A percentile compares a stretch with the other conserved stretches of the same genome.
Evolutionary conservation across 2,888 invertebrate genomes (phyloP).

Genomic region (Amaurobius ferox): DNA sequence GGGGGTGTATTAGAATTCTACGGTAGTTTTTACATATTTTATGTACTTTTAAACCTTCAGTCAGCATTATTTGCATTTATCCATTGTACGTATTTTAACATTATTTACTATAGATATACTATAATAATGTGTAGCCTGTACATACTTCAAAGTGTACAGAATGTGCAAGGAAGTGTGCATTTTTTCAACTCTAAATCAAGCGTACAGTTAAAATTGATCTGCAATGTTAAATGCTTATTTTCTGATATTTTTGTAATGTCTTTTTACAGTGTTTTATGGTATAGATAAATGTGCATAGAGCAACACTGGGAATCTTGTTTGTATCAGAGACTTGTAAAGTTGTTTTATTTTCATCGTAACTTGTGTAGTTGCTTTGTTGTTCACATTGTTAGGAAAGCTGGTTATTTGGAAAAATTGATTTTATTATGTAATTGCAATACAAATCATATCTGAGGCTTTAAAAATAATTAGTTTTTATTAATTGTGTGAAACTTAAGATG

Average conservation of each 20-base stretch:
- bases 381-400: no score
- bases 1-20: no score
- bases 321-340: slow-evolving; percentile 12
- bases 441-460: no score
- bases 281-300: slow-evolving; percentile 48
- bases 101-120: slow-evolving; percentile 35
- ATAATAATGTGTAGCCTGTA: slow-evolving; percentile 58
- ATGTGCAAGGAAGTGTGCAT: slow-evolving; percentile 36
- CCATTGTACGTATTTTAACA: slow-evolving; percentile 43
- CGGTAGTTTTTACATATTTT: no score
- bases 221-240: slow-evolving; percentile 70
- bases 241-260: slow-evolving; percentile 70
- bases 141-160: slow-evolving; percentile 40
- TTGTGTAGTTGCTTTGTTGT: no score
- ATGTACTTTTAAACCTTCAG: slow-evolving; percentile 2
- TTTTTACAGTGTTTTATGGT: slow-evolving; percentile 70
- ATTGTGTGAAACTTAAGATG: no score
- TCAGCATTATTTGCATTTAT: slow-evolving; percentile 53
- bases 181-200: slow-evolving; percentile 63
- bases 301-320: slow-evolving; percentile 25
- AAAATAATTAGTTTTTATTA: no score
- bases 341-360: no score
- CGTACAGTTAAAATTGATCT: slow-evolving; percentile 54
- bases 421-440: no score
- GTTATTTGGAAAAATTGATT: no score